Base-by-base conservation (phyloP, 2,113 vertebrate genomes). In the Vulpes vulpes region DNA sequence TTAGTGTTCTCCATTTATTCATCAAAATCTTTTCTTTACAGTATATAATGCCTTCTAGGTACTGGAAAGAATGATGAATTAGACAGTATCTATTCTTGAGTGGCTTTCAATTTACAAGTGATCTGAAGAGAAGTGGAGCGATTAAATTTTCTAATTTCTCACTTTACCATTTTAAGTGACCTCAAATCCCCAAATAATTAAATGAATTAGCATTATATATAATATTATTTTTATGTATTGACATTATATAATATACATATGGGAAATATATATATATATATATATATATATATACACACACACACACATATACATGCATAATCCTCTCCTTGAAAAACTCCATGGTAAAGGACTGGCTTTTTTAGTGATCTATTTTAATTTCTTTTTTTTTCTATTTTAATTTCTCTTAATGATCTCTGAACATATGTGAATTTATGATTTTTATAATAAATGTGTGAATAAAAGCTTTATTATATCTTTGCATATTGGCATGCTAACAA, bases 381-480 rank as follows among this genome's bases (percentile, higher is more conserved):
- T 51, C 43, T 76, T 43, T 43, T 43, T 43, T 43, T 43, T 15
- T 76, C 74, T 86, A 14, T 19, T 64, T 30, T 81, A 96, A 71
- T 81, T 43, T 51, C 43, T 76, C 55, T 30, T 81, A 96, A 78
- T 89, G 12, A 38, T 91, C 22, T 88, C 25, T 89, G 67, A 95
- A 94, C 30, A 93, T 27, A 64, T 60, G 5, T 55, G 11, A 93
- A 35, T 11, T 20, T 55, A 59, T 35, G 8, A 83, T 1, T 51
- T 91, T 95, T 80, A 67, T 55, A 88, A 91, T 57, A 96, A 91
- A 95, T 93, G 59, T 25, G 11, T 91, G 17, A 92, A 79, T 87
- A 67, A 71, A 96, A 43, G 43, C 12, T 57, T 95, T 49, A 57
- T 30, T 59, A 16, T 69, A 60, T 95, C 5, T 88, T 53, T 94